Evolutionary conservation across 2,797 vertebrate species (phyloP).

Genomic region (Coreius guichenoti): DNA sequence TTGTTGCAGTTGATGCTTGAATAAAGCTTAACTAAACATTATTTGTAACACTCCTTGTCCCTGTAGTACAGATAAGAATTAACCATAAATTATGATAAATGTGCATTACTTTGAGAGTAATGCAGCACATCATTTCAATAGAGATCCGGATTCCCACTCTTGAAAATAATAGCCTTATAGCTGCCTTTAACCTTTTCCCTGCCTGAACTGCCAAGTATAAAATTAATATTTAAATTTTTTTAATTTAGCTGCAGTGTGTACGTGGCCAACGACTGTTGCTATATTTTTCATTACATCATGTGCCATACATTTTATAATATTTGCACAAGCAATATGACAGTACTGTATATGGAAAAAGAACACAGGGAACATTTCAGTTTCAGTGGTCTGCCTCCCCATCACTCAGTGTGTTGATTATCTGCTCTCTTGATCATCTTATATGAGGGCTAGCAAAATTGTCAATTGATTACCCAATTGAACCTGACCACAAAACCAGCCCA

Average conservation of each 20-base stretch:
- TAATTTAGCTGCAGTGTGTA: too few relatives aligned
- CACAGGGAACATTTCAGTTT: background rate
- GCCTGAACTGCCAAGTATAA: background rate
- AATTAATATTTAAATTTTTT: too few relatives aligned
- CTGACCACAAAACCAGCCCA: conserved; percentile 58
- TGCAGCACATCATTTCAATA: background rate
- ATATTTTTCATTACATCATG: background rate
- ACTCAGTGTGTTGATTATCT: conserved; percentile 53
- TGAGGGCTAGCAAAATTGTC: conserved; percentile 55
- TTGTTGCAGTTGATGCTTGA: background rate
- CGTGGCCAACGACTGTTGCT: too few relatives aligned
- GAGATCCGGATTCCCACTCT: background rate
- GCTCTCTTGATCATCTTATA: conserved; percentile 55
- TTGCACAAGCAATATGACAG: conserved; percentile 16
- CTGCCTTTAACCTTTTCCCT: background rate
- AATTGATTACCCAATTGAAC: conserved; percentile 65
- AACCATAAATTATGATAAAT: conserved; percentile 45
- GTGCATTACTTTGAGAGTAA: conserved; percentile 26
- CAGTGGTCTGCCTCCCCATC: conserved; percentile 33
- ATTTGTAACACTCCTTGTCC: background rate
- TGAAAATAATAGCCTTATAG: background rate
- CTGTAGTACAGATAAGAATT: conserved; percentile 41
- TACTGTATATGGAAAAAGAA: background rate
- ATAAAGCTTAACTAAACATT: background rate
- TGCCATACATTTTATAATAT: background rate